These are phyloP conservation scores for Elysia crispata DNA, from an alignment of 2,888 invertebrate genomes.

Conservation along the genomic window DNA sequence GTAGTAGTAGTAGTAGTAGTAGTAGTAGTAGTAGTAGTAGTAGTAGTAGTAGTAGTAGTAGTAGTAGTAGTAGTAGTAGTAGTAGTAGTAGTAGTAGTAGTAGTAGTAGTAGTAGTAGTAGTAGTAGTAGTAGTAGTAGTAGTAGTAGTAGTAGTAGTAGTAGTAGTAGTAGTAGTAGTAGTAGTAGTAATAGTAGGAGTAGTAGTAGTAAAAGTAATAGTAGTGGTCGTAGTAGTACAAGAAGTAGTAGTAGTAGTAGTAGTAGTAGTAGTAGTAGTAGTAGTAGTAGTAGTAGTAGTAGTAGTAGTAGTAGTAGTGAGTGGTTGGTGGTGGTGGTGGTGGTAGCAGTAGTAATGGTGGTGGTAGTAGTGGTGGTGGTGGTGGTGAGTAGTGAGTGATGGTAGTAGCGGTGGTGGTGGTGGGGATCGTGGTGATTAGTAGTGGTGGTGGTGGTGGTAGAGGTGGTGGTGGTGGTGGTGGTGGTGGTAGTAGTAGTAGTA, in stretches of 20 bases:
- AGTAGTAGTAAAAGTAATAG: no score
- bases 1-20: conserved; percentile 9
- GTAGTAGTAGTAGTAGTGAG: background rate
- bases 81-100: conserved; percentile 9
- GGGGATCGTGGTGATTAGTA: no score
- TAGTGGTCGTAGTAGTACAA: no score
- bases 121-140: conserved; percentile 9
- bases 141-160: conserved; percentile 9
- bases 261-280: conserved; percentile 9
- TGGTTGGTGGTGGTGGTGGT: no score
- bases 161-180: no score
- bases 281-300: conserved; percentile 9
- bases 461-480: no score
- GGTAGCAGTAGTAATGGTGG: background rate
- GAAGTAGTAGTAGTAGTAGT: no score
- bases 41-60: conserved; percentile 1
- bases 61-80: background rate
- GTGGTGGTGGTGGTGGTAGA: no score
- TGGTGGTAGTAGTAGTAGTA: conserved; percentile 4
- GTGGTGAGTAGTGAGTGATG: no score
- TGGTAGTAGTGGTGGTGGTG: background rate
- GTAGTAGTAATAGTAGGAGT: no score
- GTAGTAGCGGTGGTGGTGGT: no score
- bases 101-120: conserved; percentile 4
- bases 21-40: conserved; percentile 9